Evolutionary conservation across 2,797 vertebrate genomes (phyloP).

Genomic region (Petrocephalus sullivani): DNA sequence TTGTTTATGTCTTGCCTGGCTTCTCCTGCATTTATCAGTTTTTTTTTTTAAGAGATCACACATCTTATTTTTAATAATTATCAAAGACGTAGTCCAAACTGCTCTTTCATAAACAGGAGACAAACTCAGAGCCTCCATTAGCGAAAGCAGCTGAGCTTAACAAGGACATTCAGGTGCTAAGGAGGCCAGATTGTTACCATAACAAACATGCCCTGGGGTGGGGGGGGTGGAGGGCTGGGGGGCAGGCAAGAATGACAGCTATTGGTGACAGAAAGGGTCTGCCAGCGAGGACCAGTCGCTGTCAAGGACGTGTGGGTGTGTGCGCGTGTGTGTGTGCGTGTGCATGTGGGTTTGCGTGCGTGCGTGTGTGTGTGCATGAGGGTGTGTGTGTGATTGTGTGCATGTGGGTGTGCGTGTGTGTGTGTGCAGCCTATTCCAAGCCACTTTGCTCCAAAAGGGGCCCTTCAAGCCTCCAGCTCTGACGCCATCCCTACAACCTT

Average conservation of each 20-base stretch:
- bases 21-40: not conserved
- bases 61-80: not conserved
- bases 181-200: not conserved
- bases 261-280: not conserved
- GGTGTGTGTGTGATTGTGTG: not conserved
- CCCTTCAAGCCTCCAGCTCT: slow-evolving; percentile 21
- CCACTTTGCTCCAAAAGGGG: slow-evolving; percentile 13
- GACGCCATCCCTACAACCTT: not conserved
- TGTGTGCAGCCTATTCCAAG: not conserved
- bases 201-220: not conserved
- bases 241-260: not conserved
- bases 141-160: not conserved
- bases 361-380: not conserved
- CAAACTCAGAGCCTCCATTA: not conserved
- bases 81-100: not conserved
- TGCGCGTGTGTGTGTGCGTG: not conserved
- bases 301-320: not conserved
- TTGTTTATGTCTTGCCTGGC: not conserved
- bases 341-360: not conserved
- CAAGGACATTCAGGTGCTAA: not conserved
- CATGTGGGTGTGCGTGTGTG: not conserved
- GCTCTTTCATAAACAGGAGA: not conserved
- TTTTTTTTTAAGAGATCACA: not conserved
- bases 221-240: not conserved
- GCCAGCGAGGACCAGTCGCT: slow-evolving; percentile 1